phyloP scores from a whole-genome alignment of 2,797 vertebrate species.

The Hypotaenidia okinawae region DNA sequence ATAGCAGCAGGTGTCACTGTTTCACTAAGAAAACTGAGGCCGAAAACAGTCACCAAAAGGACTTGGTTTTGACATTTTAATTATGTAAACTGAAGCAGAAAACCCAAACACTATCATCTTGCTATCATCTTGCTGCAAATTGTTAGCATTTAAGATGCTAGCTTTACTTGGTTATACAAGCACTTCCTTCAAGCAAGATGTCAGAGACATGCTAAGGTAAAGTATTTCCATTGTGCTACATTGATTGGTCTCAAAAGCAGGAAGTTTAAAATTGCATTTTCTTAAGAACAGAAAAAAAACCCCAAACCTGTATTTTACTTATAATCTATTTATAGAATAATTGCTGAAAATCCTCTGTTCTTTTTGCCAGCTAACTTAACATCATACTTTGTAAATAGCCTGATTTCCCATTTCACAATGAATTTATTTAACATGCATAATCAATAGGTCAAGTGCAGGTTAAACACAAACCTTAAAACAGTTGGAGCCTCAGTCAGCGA shows the following conservation, averaged over 20 bases:
- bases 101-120: not conserved
- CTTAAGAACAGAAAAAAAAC: not conserved
- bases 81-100: not conserved
- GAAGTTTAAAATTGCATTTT: not conserved
- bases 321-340: not conserved
- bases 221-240: not conserved
- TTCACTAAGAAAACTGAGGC: not conserved
- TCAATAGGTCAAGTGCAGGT: constrained; percentile 18
- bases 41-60: not conserved
- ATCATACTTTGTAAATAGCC: not conserved
- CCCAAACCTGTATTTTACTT: not conserved
- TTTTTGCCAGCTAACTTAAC: not conserved
- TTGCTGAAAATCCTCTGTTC: not conserved
- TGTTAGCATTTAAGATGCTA: not conserved
- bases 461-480: constrained; percentile 71
- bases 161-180: not conserved
- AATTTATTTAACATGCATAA: constrained; percentile 27
- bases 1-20: constrained; percentile 65
- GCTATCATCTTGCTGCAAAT: not conserved
- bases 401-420: not conserved
- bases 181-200: not conserved
- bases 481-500: constrained; percentile 52
- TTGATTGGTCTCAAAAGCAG: not conserved
- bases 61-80: constrained; percentile 26
- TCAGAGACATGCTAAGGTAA: not conserved